Evolutionary conservation across 2,113 vertebrate species (phyloP).

Genomic region (Rhinopomastus cyanomelas): DNA sequence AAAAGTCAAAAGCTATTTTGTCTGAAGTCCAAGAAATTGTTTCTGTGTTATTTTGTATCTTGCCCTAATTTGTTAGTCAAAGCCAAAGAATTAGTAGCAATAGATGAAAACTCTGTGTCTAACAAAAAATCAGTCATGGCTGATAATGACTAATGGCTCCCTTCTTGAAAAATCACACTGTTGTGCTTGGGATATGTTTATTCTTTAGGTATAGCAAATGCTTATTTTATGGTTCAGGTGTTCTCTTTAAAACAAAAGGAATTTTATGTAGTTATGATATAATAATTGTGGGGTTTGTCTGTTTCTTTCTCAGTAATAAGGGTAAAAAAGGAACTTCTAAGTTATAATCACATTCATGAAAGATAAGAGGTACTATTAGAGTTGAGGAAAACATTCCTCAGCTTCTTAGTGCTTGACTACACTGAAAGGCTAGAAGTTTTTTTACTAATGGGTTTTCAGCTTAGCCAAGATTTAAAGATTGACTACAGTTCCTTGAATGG

Average conservation of each 20-base stretch:
- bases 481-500: not conserved
- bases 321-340: not conserved
- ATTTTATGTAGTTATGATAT: not conserved
- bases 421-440: not conserved
- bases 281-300: not conserved
- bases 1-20: not conserved
- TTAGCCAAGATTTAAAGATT: not conserved
- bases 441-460: not conserved
- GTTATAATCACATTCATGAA: not conserved
- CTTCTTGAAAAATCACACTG: not conserved
- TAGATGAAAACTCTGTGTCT: not conserved
- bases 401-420: not conserved
- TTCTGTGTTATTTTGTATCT: not conserved
- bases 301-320: not conserved
- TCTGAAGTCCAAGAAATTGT: not conserved
- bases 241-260: not conserved
- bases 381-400: not conserved
- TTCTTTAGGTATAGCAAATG: not conserved
- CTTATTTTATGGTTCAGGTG: not conserved
- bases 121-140: not conserved
- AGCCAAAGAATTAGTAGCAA: not conserved
- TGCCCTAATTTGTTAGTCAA: not conserved
- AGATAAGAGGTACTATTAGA: not conserved
- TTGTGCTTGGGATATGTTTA: not conserved
- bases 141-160: not conserved